Conservation (phyloP, 2,797 vertebrate species). For the Zenarchopterus dispar region DNA sequence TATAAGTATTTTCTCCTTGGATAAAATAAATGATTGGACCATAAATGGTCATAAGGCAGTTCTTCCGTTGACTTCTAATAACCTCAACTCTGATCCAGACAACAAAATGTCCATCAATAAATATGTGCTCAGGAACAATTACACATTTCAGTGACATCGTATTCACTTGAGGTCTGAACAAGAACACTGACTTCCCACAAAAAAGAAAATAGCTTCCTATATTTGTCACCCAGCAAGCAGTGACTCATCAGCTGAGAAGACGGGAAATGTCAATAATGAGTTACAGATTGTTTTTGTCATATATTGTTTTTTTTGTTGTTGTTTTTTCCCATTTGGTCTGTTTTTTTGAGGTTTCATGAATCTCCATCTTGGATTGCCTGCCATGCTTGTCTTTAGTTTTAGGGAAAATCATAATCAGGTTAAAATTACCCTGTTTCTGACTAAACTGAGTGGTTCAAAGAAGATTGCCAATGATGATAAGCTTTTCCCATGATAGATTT, state of each 20-base stretch:
- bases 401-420: slow-evolving; percentile 66
- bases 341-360: slow-evolving; percentile 48
- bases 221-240: slow-evolving; percentile 44
- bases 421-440: slow-evolving; percentile 55
- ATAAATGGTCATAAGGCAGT: background rate
- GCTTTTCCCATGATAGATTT: slow-evolving; percentile 35
- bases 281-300: slow-evolving; percentile 57
- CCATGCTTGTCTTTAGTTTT: slow-evolving; percentile 56
- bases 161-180: slow-evolving; percentile 49
- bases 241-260: slow-evolving; percentile 44
- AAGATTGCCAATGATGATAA: slow-evolving; percentile 39
- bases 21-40: background rate
- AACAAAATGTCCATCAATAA: slow-evolving; percentile 35
- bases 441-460: slow-evolving; percentile 52
- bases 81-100: slow-evolving; percentile 22
- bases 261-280: slow-evolving; percentile 45
- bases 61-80: slow-evolving; percentile 18
- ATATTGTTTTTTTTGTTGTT: slow-evolving; percentile 48
- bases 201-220: slow-evolving; percentile 38
- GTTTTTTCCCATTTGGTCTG: slow-evolving; percentile 44
- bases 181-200: slow-evolving; percentile 43
- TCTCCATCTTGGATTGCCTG: slow-evolving; percentile 25
- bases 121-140: slow-evolving; percentile 33
- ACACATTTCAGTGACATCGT: slow-evolving; percentile 30
- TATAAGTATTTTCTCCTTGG: background rate